These are phyloP conservation scores for Conger conger DNA, from an alignment of 2,113 vertebrate genomes.

Conservation along the genomic window DNA sequence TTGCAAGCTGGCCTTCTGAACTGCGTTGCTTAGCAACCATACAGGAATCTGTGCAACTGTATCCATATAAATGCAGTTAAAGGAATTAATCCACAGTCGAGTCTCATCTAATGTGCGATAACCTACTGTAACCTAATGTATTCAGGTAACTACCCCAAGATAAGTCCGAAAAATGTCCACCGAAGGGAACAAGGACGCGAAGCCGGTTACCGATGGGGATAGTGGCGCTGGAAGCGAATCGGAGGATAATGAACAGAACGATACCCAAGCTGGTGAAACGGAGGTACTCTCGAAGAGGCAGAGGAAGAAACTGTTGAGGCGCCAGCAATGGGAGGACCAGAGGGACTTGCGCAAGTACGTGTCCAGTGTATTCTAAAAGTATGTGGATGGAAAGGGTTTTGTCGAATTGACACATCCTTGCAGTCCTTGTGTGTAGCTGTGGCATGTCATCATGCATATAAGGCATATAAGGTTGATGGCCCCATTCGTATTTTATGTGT, in stretches of 20 bases:
- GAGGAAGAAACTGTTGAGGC: slow-evolving; percentile 83
- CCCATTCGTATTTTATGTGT: background rate
- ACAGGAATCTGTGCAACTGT: background rate
- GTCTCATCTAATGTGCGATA: background rate
- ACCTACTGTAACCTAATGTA: background rate
- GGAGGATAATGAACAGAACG: background rate
- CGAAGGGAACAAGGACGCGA: background rate
- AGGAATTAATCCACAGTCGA: background rate
- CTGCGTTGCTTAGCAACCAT: background rate
- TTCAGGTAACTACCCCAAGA: background rate
- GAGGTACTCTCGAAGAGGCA: slow-evolving; percentile 82
- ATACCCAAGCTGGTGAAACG: slow-evolving; percentile 13
- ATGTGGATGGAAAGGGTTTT: background rate
- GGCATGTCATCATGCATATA: background rate
- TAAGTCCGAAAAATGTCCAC: slow-evolving; percentile 9
- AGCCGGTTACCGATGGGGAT: background rate
- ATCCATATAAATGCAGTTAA: background rate
- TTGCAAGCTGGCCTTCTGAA: background rate
- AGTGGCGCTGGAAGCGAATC: background rate
- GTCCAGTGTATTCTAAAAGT: background rate
- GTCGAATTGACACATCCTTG: background rate
- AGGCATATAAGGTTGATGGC: background rate
- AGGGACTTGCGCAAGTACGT: slow-evolving; percentile 85
- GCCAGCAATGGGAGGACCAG: slow-evolving; percentile 94
- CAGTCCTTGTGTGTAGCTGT: background rate